Base-by-base conservation (phyloP, 2,888 invertebrate genomes). In the Aphidoletes aphidimyza region DNA sequence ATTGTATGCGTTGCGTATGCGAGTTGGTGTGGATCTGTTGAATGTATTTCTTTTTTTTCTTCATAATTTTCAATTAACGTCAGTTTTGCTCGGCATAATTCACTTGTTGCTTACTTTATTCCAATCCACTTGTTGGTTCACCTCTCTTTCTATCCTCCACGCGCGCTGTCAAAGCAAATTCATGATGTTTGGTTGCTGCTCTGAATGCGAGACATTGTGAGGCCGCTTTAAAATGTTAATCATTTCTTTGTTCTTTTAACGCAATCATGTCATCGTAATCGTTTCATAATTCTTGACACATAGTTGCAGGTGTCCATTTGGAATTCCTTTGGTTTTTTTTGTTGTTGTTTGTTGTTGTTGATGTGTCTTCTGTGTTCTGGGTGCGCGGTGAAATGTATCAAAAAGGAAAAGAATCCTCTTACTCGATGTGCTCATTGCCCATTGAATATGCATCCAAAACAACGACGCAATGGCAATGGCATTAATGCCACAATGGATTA, bases 221-320 rank as follows among this genome's bases (percentile, higher is more conserved):
- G 9, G 0, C 30, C 26, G 69, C 69, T 69, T 69, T 69, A 69
- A 69, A 69, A 69, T 69, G 30, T 69, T 69, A 69, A 69, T 69
- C 69, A 69, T 30, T 69, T 34, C 34, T 69, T 69, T 69, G 69
- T 69, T 30, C 69, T 69, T 69, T 69, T 69, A 69, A 69, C 69
- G 69, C 69, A 69, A 69, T 69, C 69, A 69, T 69, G 69, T 69
- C 69, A 69, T 69, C 69, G 69, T 69, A 69, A 69, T 69, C 69
- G 69, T 69, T 69, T 69, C 69, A 69, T 69, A 69, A 69, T 69
- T 69, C 69, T 69, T 69, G 69, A 69, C 69, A 69, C 69, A 69
- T 69, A 14, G 26, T 69, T 30, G 69, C 69, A 69, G 69, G 69
- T 69, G 69, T 69, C 69, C 69, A 30, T 69, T 69, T 69, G 69